phyloP scores from a whole-genome alignment of 1,140 invertebrate species.

The Lepidurus packardi region DNA sequence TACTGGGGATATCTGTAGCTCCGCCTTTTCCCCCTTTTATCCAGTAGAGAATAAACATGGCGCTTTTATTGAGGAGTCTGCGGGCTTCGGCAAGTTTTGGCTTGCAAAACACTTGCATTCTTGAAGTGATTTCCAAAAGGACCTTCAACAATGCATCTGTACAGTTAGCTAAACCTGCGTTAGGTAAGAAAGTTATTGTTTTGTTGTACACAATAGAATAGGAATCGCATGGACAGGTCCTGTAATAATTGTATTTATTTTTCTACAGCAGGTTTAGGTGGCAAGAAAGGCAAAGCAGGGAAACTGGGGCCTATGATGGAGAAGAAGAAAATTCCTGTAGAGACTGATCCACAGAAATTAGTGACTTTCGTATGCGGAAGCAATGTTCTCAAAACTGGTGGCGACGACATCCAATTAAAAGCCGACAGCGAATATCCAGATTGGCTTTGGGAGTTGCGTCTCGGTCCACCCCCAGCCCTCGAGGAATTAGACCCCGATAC shows the following conservation, averaged over 20 bases:
- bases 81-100: not conserved
- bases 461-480: slow-evolving; percentile 55
- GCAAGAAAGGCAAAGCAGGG: slow-evolving; percentile 51
- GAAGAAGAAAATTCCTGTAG: slow-evolving; percentile 71
- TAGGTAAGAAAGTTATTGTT: not conserved
- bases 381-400: slow-evolving; percentile 64
- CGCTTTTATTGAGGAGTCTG: not conserved
- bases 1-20: not conserved
- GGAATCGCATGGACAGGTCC: not conserved
- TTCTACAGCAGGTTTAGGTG: slow-evolving; percentile 29
- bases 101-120: not conserved
- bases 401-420: slow-evolving; percentile 73
- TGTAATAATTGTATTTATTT: not conserved
- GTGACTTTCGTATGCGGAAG: slow-evolving; percentile 77
- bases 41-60: not conserved
- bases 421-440: slow-evolving; percentile 85
- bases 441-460: slow-evolving; percentile 78
- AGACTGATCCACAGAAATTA: slow-evolving; percentile 74
- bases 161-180: not conserved
- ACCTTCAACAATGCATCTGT: not conserved
- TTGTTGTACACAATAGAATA: not conserved
- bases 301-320: slow-evolving; percentile 55
- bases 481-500: slow-evolving; percentile 71
- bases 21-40: not conserved
- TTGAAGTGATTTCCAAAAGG: not conserved